phyloP scores from a whole-genome alignment of 2,797 vertebrate genomes.

The Phalloptychus januarius region DNA sequence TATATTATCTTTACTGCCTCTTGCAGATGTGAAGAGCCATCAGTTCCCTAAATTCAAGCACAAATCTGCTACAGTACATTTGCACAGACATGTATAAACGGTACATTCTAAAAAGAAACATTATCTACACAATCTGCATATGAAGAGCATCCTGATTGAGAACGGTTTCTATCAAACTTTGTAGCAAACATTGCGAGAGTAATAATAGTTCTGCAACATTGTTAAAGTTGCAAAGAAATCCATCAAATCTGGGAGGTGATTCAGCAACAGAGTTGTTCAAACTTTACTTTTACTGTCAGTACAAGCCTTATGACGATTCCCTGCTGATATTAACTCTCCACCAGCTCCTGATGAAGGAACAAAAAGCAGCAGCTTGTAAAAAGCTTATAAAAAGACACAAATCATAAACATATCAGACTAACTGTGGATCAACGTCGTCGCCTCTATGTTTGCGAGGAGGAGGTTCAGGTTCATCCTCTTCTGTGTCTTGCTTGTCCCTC shows the following conservation, averaged over 20 bases:
- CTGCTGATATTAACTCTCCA: neutral
- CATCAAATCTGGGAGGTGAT: neutral
- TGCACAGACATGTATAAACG: neutral
- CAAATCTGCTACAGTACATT: neutral
- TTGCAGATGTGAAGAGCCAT: conserved; percentile 1
- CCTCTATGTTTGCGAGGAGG: conserved; percentile 71
- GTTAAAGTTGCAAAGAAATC: conserved; percentile 6
- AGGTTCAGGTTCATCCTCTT: conserved; percentile 83
- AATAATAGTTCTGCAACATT: neutral
- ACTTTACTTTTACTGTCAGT: neutral
- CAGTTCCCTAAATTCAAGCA: conserved; percentile 1
- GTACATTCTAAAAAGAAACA: neutral
- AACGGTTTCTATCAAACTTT: neutral
- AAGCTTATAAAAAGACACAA: neutral
- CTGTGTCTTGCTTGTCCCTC: conserved; percentile 88
- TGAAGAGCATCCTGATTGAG: conserved; percentile 14
- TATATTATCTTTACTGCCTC: neutral
- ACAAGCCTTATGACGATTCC: conserved; percentile 23
- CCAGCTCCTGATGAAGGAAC: neutral
- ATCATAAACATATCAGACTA: conserved; percentile 54
- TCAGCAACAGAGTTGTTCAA: conserved; percentile 9
- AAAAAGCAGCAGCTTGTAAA: conserved; percentile 4
- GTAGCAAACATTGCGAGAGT: neutral
- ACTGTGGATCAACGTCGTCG: conserved; percentile 69
- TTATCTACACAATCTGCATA: neutral